Conservation (phyloP, 1,140 invertebrate genomes). For the Schlechtendalia chinensis region DNA sequence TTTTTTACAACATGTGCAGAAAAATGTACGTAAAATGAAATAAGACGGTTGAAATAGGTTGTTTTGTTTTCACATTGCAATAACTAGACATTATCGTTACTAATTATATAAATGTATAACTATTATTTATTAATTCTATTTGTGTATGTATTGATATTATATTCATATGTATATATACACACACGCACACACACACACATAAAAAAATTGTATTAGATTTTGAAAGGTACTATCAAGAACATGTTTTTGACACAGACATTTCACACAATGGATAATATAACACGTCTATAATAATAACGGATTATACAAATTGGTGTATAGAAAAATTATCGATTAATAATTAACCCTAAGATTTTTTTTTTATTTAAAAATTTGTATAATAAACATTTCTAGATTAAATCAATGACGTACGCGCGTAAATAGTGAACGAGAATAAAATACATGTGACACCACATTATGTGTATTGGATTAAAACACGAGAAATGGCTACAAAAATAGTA, state of each 20-base stretch:
- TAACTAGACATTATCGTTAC: not conserved
- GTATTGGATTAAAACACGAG: slow-evolving; percentile 8
- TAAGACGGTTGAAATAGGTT: slow-evolving; percentile 9
- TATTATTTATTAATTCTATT: not conserved
- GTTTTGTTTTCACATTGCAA: not conserved
- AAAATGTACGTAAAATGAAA: slow-evolving; percentile 1
- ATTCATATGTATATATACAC: not conserved
- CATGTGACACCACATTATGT: not conserved
- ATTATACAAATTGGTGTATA: slow-evolving; percentile 41
- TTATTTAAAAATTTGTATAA: slow-evolving; percentile 13
- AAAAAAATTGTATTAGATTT: not conserved
- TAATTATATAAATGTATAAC: not conserved
- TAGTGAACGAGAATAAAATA: slow-evolving; percentile 32
- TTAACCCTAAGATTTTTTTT: slow-evolving; percentile 27
- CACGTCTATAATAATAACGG: slow-evolving; percentile 28
- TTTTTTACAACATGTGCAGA: slow-evolving; percentile 38
- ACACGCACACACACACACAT: not conserved
- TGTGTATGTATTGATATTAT: not conserved
- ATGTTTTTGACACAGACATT: not conserved
- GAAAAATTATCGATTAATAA: slow-evolving; percentile 43
- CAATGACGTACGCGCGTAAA: slow-evolving; percentile 1
- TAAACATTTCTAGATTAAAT: slow-evolving; percentile 16
- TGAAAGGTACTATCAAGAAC: slow-evolving; percentile 18
- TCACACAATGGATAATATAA: not conserved
- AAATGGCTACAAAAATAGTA: slow-evolving; percentile 37